Conservation (phyloP, 92 coral and sea anemone genomes). For the Palythoa caribaeorum region DNA sequence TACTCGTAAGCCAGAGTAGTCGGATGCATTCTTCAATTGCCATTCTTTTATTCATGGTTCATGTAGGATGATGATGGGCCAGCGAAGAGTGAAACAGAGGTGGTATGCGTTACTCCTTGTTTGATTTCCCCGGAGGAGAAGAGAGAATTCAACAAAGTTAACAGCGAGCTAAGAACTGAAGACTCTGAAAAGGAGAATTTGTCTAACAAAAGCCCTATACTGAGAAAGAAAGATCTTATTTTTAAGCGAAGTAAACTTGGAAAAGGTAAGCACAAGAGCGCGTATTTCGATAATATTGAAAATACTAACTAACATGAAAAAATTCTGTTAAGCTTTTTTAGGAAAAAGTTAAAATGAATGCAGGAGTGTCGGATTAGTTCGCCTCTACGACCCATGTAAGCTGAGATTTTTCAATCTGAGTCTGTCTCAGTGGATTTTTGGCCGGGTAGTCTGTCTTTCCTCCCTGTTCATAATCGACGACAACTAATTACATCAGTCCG, state of each 20-base stretch:
- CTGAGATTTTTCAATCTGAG: too few relatives aligned
- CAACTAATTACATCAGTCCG: too few relatives aligned
- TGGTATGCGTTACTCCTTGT: background rate
- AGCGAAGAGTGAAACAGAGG: background rate
- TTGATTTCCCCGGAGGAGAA: background rate
- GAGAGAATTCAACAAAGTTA: background rate
- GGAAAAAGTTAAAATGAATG: background rate
- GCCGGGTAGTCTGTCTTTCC: too few relatives aligned
- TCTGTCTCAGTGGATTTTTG: too few relatives aligned
- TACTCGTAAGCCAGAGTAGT: too few relatives aligned
- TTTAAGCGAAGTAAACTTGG: conserved; percentile 27
- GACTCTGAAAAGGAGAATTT: background rate
- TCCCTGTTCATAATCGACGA: too few relatives aligned
- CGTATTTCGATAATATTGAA: background rate
- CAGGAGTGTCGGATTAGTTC: too few relatives aligned
- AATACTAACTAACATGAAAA: background rate
- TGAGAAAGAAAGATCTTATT: background rate
- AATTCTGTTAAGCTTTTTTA: background rate
- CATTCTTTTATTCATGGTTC: background rate
- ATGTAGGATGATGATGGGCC: background rate
- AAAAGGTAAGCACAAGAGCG: conserved; percentile 6
- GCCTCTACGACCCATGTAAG: too few relatives aligned
- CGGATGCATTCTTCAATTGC: too few relatives aligned
- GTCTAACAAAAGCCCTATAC: conserved; percentile 6
- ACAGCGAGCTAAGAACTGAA: background rate